Evolutionary conservation across 1,140 invertebrate species (phyloP), one percentile per base, ranked within the genome.

Genomic region (Drosophila littoralis): DNA sequence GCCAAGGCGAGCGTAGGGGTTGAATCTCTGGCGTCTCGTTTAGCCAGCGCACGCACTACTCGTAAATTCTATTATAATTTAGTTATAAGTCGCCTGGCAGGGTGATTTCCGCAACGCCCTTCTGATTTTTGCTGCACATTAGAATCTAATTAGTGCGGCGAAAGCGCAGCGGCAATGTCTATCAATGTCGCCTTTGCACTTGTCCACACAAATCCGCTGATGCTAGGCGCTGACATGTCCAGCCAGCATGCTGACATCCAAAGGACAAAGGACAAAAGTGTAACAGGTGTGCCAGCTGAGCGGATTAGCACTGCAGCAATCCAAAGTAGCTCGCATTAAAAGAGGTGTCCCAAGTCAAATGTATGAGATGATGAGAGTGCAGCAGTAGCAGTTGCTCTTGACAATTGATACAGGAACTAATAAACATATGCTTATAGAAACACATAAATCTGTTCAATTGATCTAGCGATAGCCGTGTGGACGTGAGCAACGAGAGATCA

Each of bases 1-100:
- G 22, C 32, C 38, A 45, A 33, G 10, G 55, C 17, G 40, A 13
- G 43, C 40, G 9, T 32, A 65, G 67, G 83, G 83, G 83, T 83
- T 79, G 75, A 67, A 71, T 35, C 51, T 59, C 43, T 58, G 55
- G 77, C 42, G 65, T 51, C 50, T 57, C 48, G 69, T 48, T 64
- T 63, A 64, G 64, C 67, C 46, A 50, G 35, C 50, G 46, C 77
- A 75, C 75, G 54, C 78, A 66, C 61, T 78, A 67, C 71, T 70
- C 74, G 81, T 77, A 90, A 85, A 90, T 90, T 86, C 81, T 78
- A 81, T 90, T 81, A 86, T 90, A 89, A 90, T 90, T 89, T 85
- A 90, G 85, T 90, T 79, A 90, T 90, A 76, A 85, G 43, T 57
- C 52, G 74, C 36, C 6, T 2, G 6, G 40, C 48, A 50, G 69